Percentiles rank a stretch among this genome's conserved stretches.
These are phyloP conservation scores for Pogonophryne albipinna DNA, from an alignment of 2,797 vertebrate species.

Conservation along the genomic window DNA sequence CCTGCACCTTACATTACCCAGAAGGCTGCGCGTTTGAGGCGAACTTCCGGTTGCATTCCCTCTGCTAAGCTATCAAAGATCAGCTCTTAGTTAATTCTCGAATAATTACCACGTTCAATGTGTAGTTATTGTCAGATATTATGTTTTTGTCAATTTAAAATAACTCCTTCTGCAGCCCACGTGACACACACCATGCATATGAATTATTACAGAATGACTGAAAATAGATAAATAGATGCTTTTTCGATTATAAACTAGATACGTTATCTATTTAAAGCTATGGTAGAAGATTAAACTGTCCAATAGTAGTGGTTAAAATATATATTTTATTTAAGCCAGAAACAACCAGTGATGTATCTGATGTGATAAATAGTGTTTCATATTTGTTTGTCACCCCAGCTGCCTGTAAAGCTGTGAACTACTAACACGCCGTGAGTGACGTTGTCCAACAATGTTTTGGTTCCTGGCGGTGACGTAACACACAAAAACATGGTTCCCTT, in stretches of 20 bases:
- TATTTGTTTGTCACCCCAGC: slow-evolving; percentile 29
- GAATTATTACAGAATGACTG: slow-evolving; percentile 33
- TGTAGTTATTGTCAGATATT: not conserved
- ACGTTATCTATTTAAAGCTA: not conserved
- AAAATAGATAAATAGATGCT: not conserved
- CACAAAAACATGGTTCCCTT: slow-evolving; percentile 92
- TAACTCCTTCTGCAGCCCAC: not conserved
- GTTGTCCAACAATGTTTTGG: slow-evolving; percentile 92
- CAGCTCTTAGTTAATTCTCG: not conserved
- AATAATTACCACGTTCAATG: not conserved
- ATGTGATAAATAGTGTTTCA: not conserved
- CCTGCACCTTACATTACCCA: slow-evolving; percentile 80
- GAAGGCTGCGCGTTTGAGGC: slow-evolving; percentile 67
- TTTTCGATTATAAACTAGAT: not conserved
- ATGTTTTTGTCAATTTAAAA: not conserved
- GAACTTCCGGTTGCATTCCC: slow-evolving; percentile 62
- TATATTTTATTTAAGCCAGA: not conserved
- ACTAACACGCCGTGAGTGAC: slow-evolving; percentile 80
- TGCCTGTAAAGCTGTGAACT: slow-evolving; percentile 28
- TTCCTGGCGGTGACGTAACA: slow-evolving; percentile 91
- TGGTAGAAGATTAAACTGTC: rapidly evolving
- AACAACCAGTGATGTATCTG: not conserved
- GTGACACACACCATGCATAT: slow-evolving; percentile 15
- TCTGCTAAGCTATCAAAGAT: not conserved
- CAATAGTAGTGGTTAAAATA: not conserved